Evolutionary conservation across 1,140 invertebrate species (phyloP).

Genomic region (Panagrolaimus sp.): DNA sequence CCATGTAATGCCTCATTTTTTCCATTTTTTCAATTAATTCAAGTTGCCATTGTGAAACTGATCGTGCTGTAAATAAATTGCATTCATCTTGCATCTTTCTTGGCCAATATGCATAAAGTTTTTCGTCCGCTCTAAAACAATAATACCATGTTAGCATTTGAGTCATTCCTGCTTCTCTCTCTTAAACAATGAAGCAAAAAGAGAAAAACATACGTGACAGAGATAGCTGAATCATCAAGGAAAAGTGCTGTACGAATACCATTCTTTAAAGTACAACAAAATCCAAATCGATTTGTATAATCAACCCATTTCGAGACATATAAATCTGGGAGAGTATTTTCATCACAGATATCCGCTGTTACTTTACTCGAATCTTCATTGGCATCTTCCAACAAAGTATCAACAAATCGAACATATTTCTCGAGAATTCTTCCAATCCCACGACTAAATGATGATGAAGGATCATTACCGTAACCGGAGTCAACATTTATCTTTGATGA

Average conservation of each 20-base stretch:
- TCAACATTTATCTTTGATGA: background rate
- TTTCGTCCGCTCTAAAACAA: background rate
- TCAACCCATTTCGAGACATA: constrained; percentile 44
- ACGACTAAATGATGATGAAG: background rate
- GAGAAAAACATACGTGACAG: constrained; percentile 20
- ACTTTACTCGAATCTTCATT: background rate
- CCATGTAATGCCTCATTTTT: constrained; percentile 15
- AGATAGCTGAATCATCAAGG: constrained; percentile 37
- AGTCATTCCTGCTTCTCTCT: background rate
- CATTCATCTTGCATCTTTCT: constrained; percentile 11
- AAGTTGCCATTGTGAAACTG: background rate
- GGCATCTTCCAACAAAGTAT: background rate
- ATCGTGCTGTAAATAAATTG: background rate
- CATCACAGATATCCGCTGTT: background rate
- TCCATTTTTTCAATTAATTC: constrained; percentile 12
- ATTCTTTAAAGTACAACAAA: constrained; percentile 34
- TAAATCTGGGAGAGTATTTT: constrained; percentile 24
- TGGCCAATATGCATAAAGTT: constrained; percentile 30
- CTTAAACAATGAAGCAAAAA: too few species aligned
- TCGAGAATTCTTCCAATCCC: constrained; percentile 2
- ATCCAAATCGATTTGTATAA: constrained; percentile 48
- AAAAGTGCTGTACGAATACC: constrained; percentile 34
- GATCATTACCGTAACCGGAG: constrained; percentile 2
- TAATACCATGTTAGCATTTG: background rate
- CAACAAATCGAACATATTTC: constrained; percentile 7